Evolutionary conservation across 2,797 vertebrate species (phyloP).

Genomic region (Cheracebus regulus): DNA sequence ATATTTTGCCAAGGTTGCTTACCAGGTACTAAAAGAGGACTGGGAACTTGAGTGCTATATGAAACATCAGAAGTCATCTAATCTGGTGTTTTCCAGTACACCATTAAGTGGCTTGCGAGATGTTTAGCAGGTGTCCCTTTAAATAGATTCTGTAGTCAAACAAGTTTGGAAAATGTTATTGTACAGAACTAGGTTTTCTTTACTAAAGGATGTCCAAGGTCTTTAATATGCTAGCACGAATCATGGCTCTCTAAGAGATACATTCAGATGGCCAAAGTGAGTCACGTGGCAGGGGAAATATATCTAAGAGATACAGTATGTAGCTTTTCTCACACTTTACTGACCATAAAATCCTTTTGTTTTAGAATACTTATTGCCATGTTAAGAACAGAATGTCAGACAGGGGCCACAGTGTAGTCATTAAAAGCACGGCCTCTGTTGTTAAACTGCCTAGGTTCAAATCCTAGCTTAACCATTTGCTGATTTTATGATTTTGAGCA

Average conservation of each 20-base stretch:
- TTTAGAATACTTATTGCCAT: neutral
- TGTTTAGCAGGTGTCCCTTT: neutral
- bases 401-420: neutral
- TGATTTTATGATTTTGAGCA: neutral
- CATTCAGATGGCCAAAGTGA: too few species aligned
- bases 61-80: neutral
- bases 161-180: neutral
- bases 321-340: neutral
- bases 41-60: neutral
- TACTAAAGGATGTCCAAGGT: neutral
- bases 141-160: constrained; percentile 19
- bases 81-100: constrained; percentile 15
- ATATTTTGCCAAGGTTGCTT: constrained; percentile 45
- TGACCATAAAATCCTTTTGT: neutral
- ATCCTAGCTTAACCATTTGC: neutral
- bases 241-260: fast-evolving
- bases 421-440: neutral
- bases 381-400: neutral
- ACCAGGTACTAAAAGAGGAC: constrained; percentile 53
- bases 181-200: neutral
- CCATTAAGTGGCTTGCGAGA: neutral
- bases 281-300: too few species aligned
- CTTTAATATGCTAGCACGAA: neutral
- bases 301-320: neutral
- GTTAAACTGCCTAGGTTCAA: neutral